A percentile compares a stretch with the other conserved stretches of the same genome.
phyloP scores from a whole-genome alignment of 37 sponge, comb jelly and placozoan species.

The Chondrilla cf. caribensis region DNA sequence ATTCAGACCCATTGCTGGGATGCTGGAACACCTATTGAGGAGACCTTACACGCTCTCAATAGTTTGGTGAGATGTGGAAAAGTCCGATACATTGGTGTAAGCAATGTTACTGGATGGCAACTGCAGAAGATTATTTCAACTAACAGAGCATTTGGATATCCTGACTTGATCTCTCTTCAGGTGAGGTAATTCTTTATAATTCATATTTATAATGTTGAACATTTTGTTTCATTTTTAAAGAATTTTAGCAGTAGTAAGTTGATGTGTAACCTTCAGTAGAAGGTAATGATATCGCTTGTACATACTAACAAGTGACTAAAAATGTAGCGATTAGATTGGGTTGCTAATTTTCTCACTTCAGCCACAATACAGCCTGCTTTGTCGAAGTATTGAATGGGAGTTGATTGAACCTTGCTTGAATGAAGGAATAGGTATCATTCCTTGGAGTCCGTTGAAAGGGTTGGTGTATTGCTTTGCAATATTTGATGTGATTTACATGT shows the following conservation, averaged over 20 bases:
- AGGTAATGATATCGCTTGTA: too few species aligned
- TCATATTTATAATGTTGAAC: neutral
- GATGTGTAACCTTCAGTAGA: too few species aligned
- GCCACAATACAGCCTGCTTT: conserved; percentile 91
- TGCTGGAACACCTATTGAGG: conserved; percentile 85
- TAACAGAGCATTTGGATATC: conserved; percentile 31
- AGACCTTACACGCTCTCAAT: conserved; percentile 76
- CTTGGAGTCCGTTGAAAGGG: conserved; percentile 96
- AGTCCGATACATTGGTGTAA: conserved; percentile 84
- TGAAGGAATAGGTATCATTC: conserved; percentile 82
- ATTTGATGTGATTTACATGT: neutral
- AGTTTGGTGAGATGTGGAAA: conserved; percentile 80
- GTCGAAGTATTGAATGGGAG: conserved; percentile 91
- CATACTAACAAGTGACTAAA: too few species aligned
- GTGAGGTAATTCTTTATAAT: conserved; percentile 16
- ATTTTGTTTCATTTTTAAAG: too few species aligned
- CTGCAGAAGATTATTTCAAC: conserved; percentile 82
- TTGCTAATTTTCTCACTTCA: too few species aligned
- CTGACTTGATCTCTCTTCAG: conserved; percentile 68
- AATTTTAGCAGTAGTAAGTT: too few species aligned
- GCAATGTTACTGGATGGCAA: conserved; percentile 95
- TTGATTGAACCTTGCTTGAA: conserved; percentile 79
- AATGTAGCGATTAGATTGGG: too few species aligned
- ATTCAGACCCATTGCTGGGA: conserved; percentile 89
- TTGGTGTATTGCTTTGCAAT: conserved; percentile 5